Evolutionary conservation across 2,888 invertebrate genomes (phyloP), one percentile per base, ranked within the genome.

Genomic region (Trissolcus japonicus): DNA sequence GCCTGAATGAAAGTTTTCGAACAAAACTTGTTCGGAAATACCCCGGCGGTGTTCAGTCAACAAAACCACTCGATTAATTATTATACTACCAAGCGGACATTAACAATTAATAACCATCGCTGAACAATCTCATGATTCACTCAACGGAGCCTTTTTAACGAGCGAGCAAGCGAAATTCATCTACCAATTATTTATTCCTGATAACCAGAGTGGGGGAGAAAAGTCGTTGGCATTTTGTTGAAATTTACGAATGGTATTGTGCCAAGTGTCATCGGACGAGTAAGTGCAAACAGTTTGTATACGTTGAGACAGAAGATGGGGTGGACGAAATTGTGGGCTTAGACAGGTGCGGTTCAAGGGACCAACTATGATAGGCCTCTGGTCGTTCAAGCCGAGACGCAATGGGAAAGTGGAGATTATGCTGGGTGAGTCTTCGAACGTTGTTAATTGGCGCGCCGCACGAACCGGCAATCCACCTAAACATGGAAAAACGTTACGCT

Each of bases 381-480:
- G 92, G 90, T 91, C 92, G 67, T 92, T 92, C 84, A 92, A 92
- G 90, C 91, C 92, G 80, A 91, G 93, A 59, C 90, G 94, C 85
- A 92, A 92, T 88, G 92, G 92, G 81, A 91, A 92, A 88, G 93
- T 92, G 89, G 94, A 94, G 90, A 91, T 94, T 75, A 89, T 94
- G 82, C 90, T 94, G 85, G 94, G 94, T 94, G 91, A 90, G 91
- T 89, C 66, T 79, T 60, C 21, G 66, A 66, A 74, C 56, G 78
- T 60, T 54, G 69, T 74, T 74, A 78, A 78, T 78, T 78, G 78
- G 62, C 59, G 41, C 59, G 74, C 19, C 54, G 78, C 71, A 71
- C 76, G 76, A 72, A 76, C 76, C 62, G 56, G 55, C 67, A 72
- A 62, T 76, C 71, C 78, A 43, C 69, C 50, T 73, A 68, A 75